Base-by-base conservation (phyloP, 2,888 invertebrate species). In the Eupithecia abbreviata region DNA sequence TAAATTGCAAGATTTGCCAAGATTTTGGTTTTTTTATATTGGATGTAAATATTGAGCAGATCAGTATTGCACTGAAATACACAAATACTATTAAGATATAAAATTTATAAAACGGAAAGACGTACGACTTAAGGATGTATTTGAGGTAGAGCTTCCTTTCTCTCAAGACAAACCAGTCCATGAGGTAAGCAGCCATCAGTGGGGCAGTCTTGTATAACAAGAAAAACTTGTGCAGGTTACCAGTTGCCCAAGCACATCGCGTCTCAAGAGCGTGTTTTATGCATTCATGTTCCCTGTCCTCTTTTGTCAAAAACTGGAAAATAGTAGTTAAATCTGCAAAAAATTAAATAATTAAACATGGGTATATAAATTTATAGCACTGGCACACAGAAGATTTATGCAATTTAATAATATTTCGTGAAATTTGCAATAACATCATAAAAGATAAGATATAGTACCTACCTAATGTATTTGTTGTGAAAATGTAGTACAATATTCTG, bases 121-220 rank as follows among this genome's bases (percentile, higher is more conserved):
- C 99, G 96, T 98, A 99, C 99, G 99, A 97, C 97, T 99, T 99
- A 84, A 99, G 96, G 92, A 99, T 98, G 91, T 97, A 96, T 94
- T 98, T 98, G 89, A 99, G 96, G 87, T 99, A 99, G 85, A 96
- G 95, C 94, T 98, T 99, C 89, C 99, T 96, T 92, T 99, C 99
- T 88, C 99, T 96, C 83, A 98, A 98, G 90, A 98, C 96, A 96
- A 99, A 99, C 98, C 99, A 99, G 95, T 99, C 99, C 95, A 99
- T 98, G 83, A 99, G 96, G 94, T 98, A 99, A 77, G 98, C 98
- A 69, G 98, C 97, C 99, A 99, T 99, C 89, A 98, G 96, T 41
- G 99, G 99, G 65, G 99, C 98, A 79, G 95, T 93, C 88, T 96
- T 96, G 93, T 99, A 99, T 79, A 99, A 95, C 87, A 97, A 96